Evolutionary conservation across 2,113 vertebrate genomes (phyloP), one percentile per base, ranked within the genome.

Genomic region (Sinosuthora webbiana): DNA sequence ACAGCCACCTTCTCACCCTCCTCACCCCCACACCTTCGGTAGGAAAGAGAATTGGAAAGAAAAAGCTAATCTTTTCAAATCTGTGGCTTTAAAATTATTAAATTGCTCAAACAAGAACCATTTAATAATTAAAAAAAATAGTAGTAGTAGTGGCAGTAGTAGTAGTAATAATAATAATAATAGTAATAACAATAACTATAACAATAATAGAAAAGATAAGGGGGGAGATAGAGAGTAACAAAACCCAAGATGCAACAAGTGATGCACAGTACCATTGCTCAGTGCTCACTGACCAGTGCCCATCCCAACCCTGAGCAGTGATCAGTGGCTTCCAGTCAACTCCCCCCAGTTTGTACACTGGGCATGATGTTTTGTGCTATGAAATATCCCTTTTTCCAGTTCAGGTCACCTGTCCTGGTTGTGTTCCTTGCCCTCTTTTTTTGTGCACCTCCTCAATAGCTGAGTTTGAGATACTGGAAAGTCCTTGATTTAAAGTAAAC

Each of bases 61-160:
- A 49, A 27, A 49, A 7, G 6, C 19, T 35, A 47, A 60, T 2
- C 3, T 31, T 87, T 37, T 44, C 5, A 52, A 69, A 69, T 8
- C 18, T 31, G 15, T 9, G 14, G 6, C 3, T 15, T 53, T 47
- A 21, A 67, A 47, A 56, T 47, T 47, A 68, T 27, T 68, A 31
- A 31, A 56, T 21, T 56, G 8, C 13, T 67, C 11, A 55, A 68
- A 45, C 9, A n/a, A 41, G 30, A 57, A 20, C 6, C 8, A 44
- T 49, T 42, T 44, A 44, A 28, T 81, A 73, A 74, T 50, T 57
- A 15, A 65, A 73, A 10, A 5, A 52, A 60, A 53, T 22, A 3
- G 17, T 27, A 13, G 22, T 50, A 16, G 2, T 16, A n/a, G 1
- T 28, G 27, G 0, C 33, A 17, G 2, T 17, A 35, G 2, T 28